Conservation (phyloP, 2,113 vertebrate species). For the Osmerus eperlanus region DNA sequence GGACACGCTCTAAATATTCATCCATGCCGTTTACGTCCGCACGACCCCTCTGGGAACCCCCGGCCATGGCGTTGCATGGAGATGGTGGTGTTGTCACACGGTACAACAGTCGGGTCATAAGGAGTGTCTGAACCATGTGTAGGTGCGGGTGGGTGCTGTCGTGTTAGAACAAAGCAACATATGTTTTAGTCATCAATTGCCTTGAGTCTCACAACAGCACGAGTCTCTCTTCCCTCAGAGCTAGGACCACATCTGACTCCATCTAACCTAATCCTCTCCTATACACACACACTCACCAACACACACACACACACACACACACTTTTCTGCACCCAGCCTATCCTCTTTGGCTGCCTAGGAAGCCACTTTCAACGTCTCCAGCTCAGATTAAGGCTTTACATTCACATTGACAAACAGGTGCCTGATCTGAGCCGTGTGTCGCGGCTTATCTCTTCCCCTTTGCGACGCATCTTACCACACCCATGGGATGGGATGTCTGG, state of each 20-base stretch:
- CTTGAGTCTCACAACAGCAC: too few relatives aligned
- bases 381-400: slow-evolving; percentile 61
- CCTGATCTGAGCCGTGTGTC: slow-evolving; percentile 64
- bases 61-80: too few relatives aligned
- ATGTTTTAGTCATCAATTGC: too few relatives aligned
- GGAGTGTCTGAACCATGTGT: too few relatives aligned
- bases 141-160: too few relatives aligned
- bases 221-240: background rate
- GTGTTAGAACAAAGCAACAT: too few relatives aligned
- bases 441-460: slow-evolving; percentile 56
- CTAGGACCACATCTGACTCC: slow-evolving; percentile 21
- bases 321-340: slow-evolving; percentile 30
- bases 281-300: slow-evolving; percentile 61
- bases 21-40: too few relatives aligned
- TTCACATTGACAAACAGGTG: slow-evolving; percentile 62
- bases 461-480: slow-evolving; percentile 46
- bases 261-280: slow-evolving; percentile 59
- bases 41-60: too few relatives aligned
- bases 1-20: too few relatives aligned
- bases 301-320: slow-evolving; percentile 64
- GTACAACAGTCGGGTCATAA: too few relatives aligned
- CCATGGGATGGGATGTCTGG: slow-evolving; percentile 50
- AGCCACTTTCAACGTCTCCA: slow-evolving; percentile 48
- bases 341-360: slow-evolving; percentile 50
- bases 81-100: too few relatives aligned